These are phyloP conservation scores for Amazona vittata DNA, from an alignment of 2,113 vertebrate species.

Conservation along the genomic window DNA sequence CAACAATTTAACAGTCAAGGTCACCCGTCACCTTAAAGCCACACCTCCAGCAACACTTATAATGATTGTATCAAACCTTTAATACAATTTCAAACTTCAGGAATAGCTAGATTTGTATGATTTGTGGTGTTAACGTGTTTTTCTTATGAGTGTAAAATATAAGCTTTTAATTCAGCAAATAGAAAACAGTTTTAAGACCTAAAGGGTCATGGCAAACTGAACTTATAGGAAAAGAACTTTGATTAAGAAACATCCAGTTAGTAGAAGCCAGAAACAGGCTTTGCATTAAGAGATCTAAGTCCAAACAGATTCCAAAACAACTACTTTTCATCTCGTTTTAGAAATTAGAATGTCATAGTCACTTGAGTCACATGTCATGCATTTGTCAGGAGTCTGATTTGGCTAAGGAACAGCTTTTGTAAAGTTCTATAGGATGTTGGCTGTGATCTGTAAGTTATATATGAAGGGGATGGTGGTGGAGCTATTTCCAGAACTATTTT, in stretches of 20 bases:
- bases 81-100: not conserved
- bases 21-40: not conserved
- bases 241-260: not conserved
- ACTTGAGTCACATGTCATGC: not conserved
- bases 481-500: not conserved
- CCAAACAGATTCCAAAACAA: not conserved
- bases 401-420: not conserved
- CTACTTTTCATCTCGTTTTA: not conserved
- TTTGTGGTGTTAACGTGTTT: not conserved
- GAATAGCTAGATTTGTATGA: not conserved
- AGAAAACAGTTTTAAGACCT: not conserved
- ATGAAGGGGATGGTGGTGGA: not conserved
- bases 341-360: not conserved
- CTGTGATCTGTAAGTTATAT: not conserved
- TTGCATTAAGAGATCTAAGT: not conserved
- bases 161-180: not conserved
- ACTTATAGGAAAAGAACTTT: not conserved
- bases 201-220: not conserved
- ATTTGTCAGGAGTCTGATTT: not conserved
- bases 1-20: not conserved
- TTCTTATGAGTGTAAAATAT: not conserved
- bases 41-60: not conserved
- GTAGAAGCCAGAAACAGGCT: not conserved
- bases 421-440: not conserved
- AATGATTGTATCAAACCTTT: not conserved